Base-by-base conservation (phyloP, 1,140 invertebrate genomes). In the Drosophila insularis region DNA sequence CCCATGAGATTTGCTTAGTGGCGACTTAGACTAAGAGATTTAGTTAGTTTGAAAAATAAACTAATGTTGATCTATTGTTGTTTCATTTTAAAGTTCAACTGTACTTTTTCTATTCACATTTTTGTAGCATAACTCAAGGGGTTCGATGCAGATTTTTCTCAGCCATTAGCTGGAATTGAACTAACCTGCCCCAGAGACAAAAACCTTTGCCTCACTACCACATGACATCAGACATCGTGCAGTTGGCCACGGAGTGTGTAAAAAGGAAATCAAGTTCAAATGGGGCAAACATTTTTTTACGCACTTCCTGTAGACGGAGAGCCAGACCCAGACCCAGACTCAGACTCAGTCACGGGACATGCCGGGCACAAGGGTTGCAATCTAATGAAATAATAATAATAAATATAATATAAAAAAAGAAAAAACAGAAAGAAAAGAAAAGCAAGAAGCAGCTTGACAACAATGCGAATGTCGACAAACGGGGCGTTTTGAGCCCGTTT, bases 381-480 rank as follows among this genome's bases (percentile, higher is more conserved):
- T 86, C 81, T 86, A 86, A 86, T 87, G 75, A 81, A 87, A 86
- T 86, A 86, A 86, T 86, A 86, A 86, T 86, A 85, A 85, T 77
- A 84, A 77, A 73, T 78, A 81, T 46, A 53, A 59, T 64, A 65
- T 37, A 69, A 43, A 59, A 17, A 39, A 27, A 27, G 17, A 4
- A 35, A 43, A 27, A 54, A 53, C 1, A 27, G n/a, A 39, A 21
- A 14, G 11, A 8, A 35, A 1, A 8, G 8, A 8, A 54, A 50
- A 14, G 31, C 37, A 53, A 61, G 60, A 54, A 67, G 62, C 65
- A 50, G 50, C 69, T 68, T 55, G 27, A 65, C 70, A 62, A 75
- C 56, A 68, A 68, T 72, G 31, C 35, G 35, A 39, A 58, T 35
- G 39, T 27, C 21, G 17, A 61, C 37, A 63, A 14, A 53, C 11